Percentiles rank a stretch among this genome's conserved stretches.
These are phyloP conservation scores for Dryococelus australis DNA, from an alignment of 2,888 invertebrate species.

Conservation along the genomic window DNA sequence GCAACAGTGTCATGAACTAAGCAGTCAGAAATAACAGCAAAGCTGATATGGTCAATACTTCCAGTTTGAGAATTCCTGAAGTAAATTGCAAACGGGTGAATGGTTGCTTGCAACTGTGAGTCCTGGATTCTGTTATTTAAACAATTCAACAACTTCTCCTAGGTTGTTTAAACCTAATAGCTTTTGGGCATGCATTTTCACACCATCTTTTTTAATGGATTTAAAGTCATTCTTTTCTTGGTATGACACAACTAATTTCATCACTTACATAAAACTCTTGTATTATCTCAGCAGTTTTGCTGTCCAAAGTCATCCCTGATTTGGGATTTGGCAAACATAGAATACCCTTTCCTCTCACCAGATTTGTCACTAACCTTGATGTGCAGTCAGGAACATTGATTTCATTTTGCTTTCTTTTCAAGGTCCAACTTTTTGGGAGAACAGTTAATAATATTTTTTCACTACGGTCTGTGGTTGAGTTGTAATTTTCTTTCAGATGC, in stretches of 20 bases:
- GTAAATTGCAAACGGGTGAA: background rate
- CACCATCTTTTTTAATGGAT: background rate
- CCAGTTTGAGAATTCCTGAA: background rate
- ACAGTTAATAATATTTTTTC: too few species aligned
- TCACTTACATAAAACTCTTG: background rate
- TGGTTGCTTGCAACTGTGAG: background rate
- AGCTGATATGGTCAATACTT: conserved; percentile 20
- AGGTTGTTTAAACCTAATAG: background rate
- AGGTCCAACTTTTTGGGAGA: too few species aligned
- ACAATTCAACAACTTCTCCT: background rate
- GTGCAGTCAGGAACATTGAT: too few species aligned
- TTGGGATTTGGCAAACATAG: too few species aligned
- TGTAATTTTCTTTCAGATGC: too few species aligned
- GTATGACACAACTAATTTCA: background rate
- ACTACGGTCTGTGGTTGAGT: too few species aligned
- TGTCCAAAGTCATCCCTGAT: too few species aligned
- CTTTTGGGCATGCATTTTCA: background rate
- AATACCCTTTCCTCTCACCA: too few species aligned
- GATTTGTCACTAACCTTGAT: too few species aligned
- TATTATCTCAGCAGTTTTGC: too few species aligned
- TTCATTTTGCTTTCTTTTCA: too few species aligned
- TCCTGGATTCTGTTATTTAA: background rate
- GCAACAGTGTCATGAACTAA: conserved; percentile 13
- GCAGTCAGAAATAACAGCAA: background rate
- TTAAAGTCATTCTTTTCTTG: background rate